phyloP scores from a whole-genome alignment of 2,888 invertebrate species.

The Amiota mariae region DNA sequence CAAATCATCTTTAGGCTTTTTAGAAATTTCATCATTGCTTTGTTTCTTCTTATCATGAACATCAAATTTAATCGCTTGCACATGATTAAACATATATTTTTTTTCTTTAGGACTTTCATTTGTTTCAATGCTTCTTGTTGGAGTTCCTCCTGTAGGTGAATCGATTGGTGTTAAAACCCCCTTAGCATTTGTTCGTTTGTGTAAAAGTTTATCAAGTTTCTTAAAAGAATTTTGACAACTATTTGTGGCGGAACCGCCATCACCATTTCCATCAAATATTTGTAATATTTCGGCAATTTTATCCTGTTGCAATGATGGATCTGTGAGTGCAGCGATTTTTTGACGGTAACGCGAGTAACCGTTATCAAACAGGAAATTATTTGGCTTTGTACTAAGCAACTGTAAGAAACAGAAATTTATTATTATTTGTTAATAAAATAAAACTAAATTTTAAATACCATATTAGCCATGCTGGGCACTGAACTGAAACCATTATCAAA shows the following conservation, averaged over 20 bases:
- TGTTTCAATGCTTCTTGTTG: background rate
- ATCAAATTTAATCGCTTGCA: no score
- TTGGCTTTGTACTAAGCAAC: background rate
- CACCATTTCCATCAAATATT: background rate
- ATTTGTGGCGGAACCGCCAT: no score
- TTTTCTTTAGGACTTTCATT: background rate
- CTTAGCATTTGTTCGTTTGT: background rate
- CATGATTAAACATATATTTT: no score
- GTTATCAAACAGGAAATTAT: background rate
- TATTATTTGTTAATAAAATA: no score
- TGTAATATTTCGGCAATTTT: constrained; percentile 46
- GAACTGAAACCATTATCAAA: background rate
- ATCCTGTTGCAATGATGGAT: constrained; percentile 42
- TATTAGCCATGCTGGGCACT: background rate
- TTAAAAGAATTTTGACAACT: no score
- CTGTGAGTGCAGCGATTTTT: background rate
- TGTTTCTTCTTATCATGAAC: no score
- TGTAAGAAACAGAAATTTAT: background rate
- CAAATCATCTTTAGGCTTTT: no score
- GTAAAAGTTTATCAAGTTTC: background rate
- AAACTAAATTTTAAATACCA: background rate
- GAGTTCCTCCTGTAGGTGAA: background rate
- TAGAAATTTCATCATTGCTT: no score
- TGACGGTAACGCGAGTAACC: background rate
- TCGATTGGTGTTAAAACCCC: no score